Evolutionary conservation across 2,888 invertebrate genomes (phyloP).

Genomic region (Drosophila diplacantha): DNA sequence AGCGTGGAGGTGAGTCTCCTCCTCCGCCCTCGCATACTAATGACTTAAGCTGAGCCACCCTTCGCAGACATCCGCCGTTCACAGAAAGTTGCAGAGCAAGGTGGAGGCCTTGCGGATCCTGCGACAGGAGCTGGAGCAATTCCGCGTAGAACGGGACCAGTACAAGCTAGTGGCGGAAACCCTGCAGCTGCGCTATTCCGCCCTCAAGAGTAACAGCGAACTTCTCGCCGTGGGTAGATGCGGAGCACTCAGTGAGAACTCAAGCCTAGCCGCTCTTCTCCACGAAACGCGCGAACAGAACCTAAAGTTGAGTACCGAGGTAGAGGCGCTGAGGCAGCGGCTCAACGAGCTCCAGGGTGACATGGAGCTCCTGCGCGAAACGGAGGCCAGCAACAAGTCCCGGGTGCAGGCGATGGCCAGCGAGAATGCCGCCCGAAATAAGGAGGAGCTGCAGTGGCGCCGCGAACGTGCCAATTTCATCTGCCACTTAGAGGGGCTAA

Average conservation of each 20-base stretch:
- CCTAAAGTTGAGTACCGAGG: conserved; percentile 79
- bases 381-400: conserved; percentile 48
- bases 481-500: conserved; percentile 75
- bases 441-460: conserved; percentile 75
- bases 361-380: conserved; percentile 81
- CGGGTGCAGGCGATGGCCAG: conserved; percentile 42
- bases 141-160: conserved; percentile 87
- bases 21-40: neutral
- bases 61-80: conserved; percentile 81
- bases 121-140: conserved; percentile 87
- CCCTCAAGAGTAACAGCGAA: conserved; percentile 77
- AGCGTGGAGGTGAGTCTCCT: conserved; percentile 76
- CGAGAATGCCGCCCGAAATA: conserved; percentile 49
- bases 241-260: conserved; percentile 59
- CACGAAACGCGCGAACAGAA: conserved; percentile 81
- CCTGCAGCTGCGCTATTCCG: conserved; percentile 80
- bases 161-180: conserved; percentile 90
- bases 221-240: conserved; percentile 51
- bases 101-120: conserved; percentile 89
- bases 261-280: conserved; percentile 81
- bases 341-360: conserved; percentile 85
- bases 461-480: conserved; percentile 76
- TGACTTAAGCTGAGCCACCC: neutral
- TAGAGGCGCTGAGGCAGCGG: conserved; percentile 85
- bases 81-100: conserved; percentile 88